Percentiles rank a stretch among this genome's conserved stretches.
Conservation (phyloP, 2,113 vertebrate genomes). For the Marmota monax region DNA sequence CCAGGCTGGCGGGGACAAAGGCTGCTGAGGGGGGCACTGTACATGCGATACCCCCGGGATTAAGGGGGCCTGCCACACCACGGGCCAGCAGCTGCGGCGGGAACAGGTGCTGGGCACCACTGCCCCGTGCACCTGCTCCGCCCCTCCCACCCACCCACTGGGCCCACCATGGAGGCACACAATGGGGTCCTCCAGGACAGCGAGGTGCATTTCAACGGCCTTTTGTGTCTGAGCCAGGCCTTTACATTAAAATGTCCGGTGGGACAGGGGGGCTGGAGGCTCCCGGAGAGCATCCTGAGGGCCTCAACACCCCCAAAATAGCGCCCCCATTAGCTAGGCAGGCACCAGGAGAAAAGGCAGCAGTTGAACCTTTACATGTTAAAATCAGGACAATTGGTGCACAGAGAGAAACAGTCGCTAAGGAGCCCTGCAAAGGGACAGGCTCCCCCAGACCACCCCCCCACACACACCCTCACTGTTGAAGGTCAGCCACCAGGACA, state of each 20-base stretch:
- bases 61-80: slow-evolving; percentile 73
- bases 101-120: slow-evolving; percentile 88
- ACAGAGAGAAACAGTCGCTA: background rate
- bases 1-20: slow-evolving; percentile 89
- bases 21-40: slow-evolving; percentile 85
- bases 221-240: background rate
- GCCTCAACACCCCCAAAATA: background rate
- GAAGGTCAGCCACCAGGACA: background rate
- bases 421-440: background rate
- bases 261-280: background rate
- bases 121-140: slow-evolving; percentile 85
- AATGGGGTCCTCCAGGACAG: slow-evolving; percentile 72
- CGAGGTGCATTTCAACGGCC: slow-evolving; percentile 32
- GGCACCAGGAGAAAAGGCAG: background rate
- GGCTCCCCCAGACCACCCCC: background rate
- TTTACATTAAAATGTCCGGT: slow-evolving; percentile 39
- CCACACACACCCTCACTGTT: background rate
- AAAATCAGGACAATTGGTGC: background rate
- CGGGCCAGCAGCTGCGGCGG: slow-evolving; percentile 75
- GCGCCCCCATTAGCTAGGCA: background rate
- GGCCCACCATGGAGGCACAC: slow-evolving; percentile 77
- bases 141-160: slow-evolving; percentile 54
- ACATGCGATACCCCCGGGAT: slow-evolving; percentile 83
- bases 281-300: background rate
- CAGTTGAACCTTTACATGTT: background rate